These are phyloP conservation scores for Haemorhous mexicanus DNA, from an alignment of 2,113 vertebrate genomes.

Conservation along the genomic window DNA sequence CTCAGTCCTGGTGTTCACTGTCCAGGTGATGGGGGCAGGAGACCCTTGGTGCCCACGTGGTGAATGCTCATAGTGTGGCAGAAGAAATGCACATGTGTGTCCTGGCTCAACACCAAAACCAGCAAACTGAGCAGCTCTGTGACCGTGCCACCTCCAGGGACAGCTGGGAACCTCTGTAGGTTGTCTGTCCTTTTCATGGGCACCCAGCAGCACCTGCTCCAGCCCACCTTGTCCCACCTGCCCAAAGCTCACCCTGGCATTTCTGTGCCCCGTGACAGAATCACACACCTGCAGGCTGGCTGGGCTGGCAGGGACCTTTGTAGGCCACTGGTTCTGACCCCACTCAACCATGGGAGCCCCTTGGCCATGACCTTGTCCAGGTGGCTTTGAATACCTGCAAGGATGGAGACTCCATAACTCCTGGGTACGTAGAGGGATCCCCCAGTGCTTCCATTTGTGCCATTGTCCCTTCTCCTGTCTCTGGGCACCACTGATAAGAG, in stretches of 20 bases:
- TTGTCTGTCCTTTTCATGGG: background rate
- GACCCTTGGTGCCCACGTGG: background rate
- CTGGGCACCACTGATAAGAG: background rate
- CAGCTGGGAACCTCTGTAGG: background rate
- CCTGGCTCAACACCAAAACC: background rate
- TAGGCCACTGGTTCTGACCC: background rate
- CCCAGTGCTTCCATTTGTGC: background rate
- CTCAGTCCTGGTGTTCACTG: background rate
- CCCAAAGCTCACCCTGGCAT: background rate
- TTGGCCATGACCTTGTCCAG: background rate
- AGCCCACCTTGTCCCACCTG: background rate
- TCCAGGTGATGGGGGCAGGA: background rate
- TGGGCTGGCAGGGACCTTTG: background rate
- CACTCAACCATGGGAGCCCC: background rate
- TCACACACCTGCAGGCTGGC: background rate
- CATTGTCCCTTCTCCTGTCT: background rate
- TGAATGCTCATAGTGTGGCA: background rate
- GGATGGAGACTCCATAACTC: background rate
- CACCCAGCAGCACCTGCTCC: fast-evolving
- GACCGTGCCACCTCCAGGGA: background rate
- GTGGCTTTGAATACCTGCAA: background rate
- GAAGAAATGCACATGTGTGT: fast-evolving
- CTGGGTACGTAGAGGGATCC: background rate
- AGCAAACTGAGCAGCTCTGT: background rate
- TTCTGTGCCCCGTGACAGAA: background rate